phyloP scores from a whole-genome alignment of 2,797 vertebrate genomes.

The Spinus pinus region DNA sequence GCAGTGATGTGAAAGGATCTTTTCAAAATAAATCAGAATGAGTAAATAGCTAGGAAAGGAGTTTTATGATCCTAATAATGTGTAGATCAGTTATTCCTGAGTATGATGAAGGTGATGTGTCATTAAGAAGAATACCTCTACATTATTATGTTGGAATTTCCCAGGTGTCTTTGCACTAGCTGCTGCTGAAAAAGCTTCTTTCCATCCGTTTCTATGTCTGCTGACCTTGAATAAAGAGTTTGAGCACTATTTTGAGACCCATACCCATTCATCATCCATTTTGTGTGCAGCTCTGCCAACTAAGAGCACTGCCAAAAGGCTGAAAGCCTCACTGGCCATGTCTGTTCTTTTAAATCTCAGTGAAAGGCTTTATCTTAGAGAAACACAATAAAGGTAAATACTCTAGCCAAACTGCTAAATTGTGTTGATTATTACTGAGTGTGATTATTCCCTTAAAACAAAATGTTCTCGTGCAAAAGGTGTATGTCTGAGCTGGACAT shows the following conservation, averaged over 20 bases:
- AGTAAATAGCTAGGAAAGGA: neutral
- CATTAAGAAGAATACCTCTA: neutral
- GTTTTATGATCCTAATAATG: slow-evolving; percentile 52
- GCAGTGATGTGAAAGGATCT: neutral
- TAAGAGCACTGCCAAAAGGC: neutral
- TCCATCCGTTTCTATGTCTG: neutral
- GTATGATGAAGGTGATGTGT: neutral
- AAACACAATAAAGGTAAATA: neutral
- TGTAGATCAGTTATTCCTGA: neutral
- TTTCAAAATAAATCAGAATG: neutral
- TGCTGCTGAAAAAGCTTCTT: neutral
- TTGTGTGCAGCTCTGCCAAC: neutral
- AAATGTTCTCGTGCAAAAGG: neutral
- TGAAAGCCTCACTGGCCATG: neutral
- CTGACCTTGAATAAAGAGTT: neutral
- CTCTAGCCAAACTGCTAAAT: neutral
- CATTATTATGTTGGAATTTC: neutral
- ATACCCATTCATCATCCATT: neutral
- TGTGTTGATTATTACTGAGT: neutral
- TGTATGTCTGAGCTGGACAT: neutral
- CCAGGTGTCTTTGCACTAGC: neutral
- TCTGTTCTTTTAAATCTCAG: neutral
- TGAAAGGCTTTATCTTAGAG: slow-evolving; percentile 16
- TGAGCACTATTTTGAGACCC: neutral
- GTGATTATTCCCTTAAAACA: slow-evolving; percentile 1